phyloP scores from a whole-genome alignment of 2,888 invertebrate species.

The Ochropleura plecta region DNA sequence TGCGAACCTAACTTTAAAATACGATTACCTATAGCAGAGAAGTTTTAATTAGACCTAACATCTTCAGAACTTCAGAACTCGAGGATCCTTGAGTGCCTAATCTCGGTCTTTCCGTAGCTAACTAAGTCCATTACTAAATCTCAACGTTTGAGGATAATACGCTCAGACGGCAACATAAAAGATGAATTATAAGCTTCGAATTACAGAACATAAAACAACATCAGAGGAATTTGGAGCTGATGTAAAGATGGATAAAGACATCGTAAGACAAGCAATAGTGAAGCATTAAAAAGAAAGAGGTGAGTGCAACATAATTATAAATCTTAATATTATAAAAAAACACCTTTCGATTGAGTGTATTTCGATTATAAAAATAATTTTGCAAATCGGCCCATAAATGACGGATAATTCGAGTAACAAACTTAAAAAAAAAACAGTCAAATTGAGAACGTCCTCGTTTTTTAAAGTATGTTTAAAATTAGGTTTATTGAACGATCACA shows the following conservation, averaged over 20 bases:
- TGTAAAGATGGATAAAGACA: not conserved
- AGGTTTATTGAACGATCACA: too few relatives aligned
- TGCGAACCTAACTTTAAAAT: not conserved
- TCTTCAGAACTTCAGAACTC: not conserved
- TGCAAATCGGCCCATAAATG: too few relatives aligned
- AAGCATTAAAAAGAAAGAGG: not conserved
- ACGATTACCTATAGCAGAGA: too few relatives aligned
- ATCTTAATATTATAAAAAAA: too few relatives aligned
- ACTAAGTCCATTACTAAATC: slow-evolving; percentile 17
- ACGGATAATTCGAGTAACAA: too few relatives aligned
- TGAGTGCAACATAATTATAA: too few relatives aligned
- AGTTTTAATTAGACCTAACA: not conserved
- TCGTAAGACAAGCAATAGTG: not conserved
- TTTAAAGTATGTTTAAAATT: too few relatives aligned
- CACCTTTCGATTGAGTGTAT: too few relatives aligned
- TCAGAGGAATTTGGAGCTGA: not conserved
- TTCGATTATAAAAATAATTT: too few relatives aligned
- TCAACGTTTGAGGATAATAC: slow-evolving; percentile 4
- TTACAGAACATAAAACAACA: slow-evolving; percentile 9
- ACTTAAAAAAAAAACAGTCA: too few relatives aligned
- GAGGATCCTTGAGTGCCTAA: not conserved
- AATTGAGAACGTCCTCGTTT: too few relatives aligned
- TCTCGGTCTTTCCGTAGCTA: not conserved
- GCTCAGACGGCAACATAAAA: not conserved
- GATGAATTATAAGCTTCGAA: slow-evolving; percentile 5